Conservation (phyloP, 2,113 vertebrate species). For the Alethe castanea region DNA sequence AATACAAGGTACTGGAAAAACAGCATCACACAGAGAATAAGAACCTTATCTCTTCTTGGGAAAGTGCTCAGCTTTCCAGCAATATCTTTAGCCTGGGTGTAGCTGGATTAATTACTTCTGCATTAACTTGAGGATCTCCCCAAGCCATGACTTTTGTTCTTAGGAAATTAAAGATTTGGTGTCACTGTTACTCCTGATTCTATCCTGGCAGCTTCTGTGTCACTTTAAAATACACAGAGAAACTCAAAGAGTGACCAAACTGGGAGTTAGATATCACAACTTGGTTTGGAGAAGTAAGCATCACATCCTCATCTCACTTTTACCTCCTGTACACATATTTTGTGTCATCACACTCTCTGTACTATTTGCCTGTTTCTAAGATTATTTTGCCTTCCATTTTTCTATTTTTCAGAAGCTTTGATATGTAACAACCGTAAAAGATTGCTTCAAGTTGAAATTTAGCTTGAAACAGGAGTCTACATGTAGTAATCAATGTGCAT, state of each 20-base stretch:
- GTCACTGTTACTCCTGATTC: background rate
- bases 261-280: background rate
- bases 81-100: background rate
- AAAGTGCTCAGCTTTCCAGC: background rate
- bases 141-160: accelerated
- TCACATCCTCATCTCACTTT: background rate
- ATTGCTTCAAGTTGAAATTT: background rate
- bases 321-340: background rate
- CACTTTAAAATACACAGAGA: background rate
- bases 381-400: background rate
- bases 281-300: background rate
- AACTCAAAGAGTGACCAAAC: background rate
- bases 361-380: background rate
- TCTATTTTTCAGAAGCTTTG: background rate
- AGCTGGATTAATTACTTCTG: background rate
- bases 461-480: background rate
- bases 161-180: background rate
- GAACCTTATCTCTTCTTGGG: background rate
- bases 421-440: background rate
- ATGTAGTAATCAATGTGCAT: background rate
- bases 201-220: background rate
- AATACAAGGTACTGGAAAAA: background rate
- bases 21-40: background rate
- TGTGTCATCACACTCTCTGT: accelerated
- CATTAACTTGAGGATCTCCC: background rate